Evolutionary conservation across 1,140 invertebrate species (phyloP), one percentile per base, ranked within the genome.

Genomic region (Bombus breviceps): DNA sequence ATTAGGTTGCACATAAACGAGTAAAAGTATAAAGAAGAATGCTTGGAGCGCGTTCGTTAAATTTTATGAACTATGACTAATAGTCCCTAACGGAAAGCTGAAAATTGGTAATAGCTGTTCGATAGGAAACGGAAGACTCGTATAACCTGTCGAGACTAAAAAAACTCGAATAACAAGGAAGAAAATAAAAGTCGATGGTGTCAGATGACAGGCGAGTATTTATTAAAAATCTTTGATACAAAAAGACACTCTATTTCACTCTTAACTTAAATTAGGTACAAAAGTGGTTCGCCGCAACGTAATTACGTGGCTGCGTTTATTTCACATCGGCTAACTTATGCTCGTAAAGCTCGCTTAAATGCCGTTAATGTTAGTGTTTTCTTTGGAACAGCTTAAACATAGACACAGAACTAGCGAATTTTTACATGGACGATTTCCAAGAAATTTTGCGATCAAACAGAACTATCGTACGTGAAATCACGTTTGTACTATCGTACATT

Each of bases 191-290:
- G 13, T 57, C 34, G 34, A n/a, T 34, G 12, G 59, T 53, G 37
- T 78, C 41, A 41, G 37, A 81, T 85, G 76, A 85, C 59, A 78
- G 71, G 77, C 37, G 66, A 80, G 41, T 78, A 79, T 91, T 91
- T 91, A 91, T 91, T 91, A 87, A 62, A 87, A 88, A 81, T 77
- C 82, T 91, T 91, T 83, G 74, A 91, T 91, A 91, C 85, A 91
- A 91, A 89, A 89, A 66, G 59, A 71, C 64, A 89, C 64, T 73
- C 80, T 76, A 81, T 53, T 66, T 39, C 88, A 76, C 66, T 81
- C 86, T 90, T 90, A 90, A 83, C 83, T 90, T 89, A 90, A 80
- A 47, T 89, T 89, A 90, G 83, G 82, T 90, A 90, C 88, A 89
- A 89, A 43, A 43, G 71, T 87, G 85, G 64, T 39, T 66, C 18